Percentiles rank a stretch among this genome's conserved stretches.
phyloP scores from a whole-genome alignment of 2,797 vertebrate species.

The Sebastiscus albofasciatus region DNA sequence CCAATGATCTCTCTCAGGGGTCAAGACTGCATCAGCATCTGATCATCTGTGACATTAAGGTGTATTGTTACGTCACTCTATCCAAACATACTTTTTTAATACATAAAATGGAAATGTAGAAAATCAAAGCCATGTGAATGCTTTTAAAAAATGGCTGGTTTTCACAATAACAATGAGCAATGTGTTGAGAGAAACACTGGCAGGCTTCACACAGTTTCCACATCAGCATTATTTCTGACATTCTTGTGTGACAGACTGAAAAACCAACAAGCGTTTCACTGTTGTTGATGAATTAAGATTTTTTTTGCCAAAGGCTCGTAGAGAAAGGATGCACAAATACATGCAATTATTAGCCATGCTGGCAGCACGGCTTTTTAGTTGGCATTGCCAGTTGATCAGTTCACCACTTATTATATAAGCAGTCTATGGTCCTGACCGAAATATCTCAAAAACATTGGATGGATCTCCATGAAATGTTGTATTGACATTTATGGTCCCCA shows the following conservation, averaged over 20 bases:
- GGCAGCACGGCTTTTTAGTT: not conserved
- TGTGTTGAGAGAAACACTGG: conserved; percentile 22
- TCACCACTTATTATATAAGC: not conserved
- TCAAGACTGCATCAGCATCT: conserved; percentile 10
- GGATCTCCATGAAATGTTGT: accelerated
- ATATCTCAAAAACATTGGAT: not conserved
- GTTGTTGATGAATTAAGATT: not conserved
- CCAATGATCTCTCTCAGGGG: conserved; percentile 21
- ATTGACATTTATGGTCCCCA: not conserved
- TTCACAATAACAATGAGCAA: not conserved
- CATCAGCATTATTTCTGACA: conserved; percentile 18
- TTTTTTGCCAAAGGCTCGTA: not conserved
- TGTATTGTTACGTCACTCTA: not conserved
- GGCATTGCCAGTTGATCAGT: not conserved
- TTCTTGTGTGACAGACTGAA: conserved; percentile 42
- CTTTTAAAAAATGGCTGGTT: not conserved
- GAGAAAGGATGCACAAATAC: not conserved
- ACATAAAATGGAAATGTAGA: not conserved
- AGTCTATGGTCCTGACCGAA: not conserved
- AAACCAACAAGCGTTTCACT: conserved; percentile 9
- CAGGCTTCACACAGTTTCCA: not conserved
- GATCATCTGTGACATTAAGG: conserved; percentile 7
- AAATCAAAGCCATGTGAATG: not conserved
- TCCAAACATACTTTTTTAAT: not conserved
- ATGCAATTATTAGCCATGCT: not conserved